Percentiles rank a stretch among this genome's conserved stretches.
Evolutionary conservation across 2,113 vertebrate species (phyloP).

Genomic region (Poecile atricapillus): DNA sequence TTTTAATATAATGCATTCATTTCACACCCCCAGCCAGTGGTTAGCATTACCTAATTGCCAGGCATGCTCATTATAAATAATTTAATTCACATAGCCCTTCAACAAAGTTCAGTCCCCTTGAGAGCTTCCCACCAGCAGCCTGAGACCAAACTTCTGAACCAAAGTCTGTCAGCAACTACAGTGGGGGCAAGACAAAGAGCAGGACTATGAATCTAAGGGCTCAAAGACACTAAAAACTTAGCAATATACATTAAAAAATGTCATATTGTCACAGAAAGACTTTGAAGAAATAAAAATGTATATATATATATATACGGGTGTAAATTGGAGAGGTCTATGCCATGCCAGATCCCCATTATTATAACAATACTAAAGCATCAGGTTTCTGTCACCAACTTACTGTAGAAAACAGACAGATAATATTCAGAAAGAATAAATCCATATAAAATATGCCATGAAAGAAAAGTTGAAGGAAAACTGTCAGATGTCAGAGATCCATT

Average conservation of each 20-base stretch:
- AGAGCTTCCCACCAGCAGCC: not conserved
- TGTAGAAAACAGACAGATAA: not conserved
- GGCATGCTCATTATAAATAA: constrained; percentile 22
- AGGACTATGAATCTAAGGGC: not conserved
- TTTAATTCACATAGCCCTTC: constrained; percentile 5
- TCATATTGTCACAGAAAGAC: not conserved
- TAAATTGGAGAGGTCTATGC: not conserved
- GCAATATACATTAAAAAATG: not conserved
- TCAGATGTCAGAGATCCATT: not conserved
- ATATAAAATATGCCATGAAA: not conserved
- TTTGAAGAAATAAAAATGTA: not conserved
- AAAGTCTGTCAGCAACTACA: not conserved
- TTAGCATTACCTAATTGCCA: not conserved
- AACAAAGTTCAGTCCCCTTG: not conserved
- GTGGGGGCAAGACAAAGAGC: not conserved
- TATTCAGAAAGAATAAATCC: not conserved
- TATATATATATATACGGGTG: too few relatives aligned
- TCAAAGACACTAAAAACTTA: not conserved
- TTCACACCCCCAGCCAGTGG: not conserved
- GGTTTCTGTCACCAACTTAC: not conserved
- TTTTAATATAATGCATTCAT: not conserved
- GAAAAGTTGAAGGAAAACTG: not conserved
- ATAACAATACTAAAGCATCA: not conserved
- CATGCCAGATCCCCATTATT: not conserved
- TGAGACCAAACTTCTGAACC: not conserved